Evolutionary conservation across 2,797 vertebrate genomes (phyloP).

Genomic region (Amniataba percoides): DNA sequence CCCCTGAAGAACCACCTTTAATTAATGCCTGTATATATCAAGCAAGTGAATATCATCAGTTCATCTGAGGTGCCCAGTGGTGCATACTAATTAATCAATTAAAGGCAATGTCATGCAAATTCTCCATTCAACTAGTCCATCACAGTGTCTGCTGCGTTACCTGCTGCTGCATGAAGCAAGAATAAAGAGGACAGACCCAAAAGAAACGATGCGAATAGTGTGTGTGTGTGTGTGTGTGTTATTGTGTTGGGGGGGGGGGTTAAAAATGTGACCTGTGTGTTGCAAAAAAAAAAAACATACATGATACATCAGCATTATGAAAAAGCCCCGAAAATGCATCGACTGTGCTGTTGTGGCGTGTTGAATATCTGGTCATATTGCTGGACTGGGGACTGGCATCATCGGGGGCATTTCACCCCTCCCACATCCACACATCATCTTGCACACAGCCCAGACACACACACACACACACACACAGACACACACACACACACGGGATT

Average conservation of each 20-base stretch:
- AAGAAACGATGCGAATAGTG: neutral
- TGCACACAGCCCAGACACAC: conserved; percentile 58
- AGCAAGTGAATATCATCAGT: neutral
- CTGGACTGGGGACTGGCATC: conserved; percentile 76
- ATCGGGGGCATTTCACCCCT: conserved; percentile 76
- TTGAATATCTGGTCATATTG: conserved; percentile 55
- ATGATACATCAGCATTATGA: neutral
- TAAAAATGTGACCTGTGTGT: too few relatives aligned
- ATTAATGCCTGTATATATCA: neutral
- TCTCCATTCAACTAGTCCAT: neutral
- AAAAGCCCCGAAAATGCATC: too few relatives aligned
- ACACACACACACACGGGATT: conserved; percentile 64
- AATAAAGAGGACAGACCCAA: conserved; percentile 17
- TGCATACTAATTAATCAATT: conserved; percentile 14
- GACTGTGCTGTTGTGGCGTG: conserved; percentile 2
- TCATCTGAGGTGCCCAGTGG: neutral
- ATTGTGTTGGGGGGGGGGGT: too few relatives aligned
- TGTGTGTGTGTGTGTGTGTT: neutral
- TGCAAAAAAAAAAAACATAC: too few relatives aligned
- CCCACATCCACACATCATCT: conserved; percentile 72
- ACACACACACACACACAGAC: conserved; percentile 47
- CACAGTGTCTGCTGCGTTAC: neutral
- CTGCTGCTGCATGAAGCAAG: neutral
- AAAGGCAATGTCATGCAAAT: neutral
- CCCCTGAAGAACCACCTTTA: neutral